Percentiles rank a stretch among this genome's conserved stretches.
phyloP scores from a whole-genome alignment of 1,140 invertebrate species.

The Choristoneura fumiferana region DNA sequence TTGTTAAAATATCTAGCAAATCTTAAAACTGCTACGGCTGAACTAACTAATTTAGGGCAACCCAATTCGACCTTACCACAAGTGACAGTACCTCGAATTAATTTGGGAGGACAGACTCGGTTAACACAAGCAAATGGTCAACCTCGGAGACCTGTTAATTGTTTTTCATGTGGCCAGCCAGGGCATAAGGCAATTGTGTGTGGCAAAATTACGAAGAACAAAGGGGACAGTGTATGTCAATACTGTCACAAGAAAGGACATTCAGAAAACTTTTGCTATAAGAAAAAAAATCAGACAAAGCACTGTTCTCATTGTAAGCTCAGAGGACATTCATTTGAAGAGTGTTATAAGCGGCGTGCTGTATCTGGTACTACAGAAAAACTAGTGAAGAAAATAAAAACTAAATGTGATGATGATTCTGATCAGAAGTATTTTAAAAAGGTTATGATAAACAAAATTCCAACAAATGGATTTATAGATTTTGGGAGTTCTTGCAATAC shows the following conservation, averaged over 20 bases:
- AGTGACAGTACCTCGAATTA: background rate
- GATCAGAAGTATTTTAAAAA: background rate
- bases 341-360: background rate
- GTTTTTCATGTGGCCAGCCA: constrained; percentile 2
- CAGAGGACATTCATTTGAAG: background rate
- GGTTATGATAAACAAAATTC: background rate
- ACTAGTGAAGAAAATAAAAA: no score
- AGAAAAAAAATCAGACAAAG: background rate
- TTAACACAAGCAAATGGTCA: background rate
- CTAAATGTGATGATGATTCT: no score
- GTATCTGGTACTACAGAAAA: no score
- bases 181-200: constrained; percentile 11
- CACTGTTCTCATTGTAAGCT: background rate
- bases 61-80: no score
- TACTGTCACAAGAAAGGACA: background rate
- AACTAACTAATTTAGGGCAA: background rate
- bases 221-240: no score
- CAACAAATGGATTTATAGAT: no score
- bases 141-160: background rate
- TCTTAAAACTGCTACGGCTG: background rate
- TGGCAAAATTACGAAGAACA: background rate
- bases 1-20: constrained; percentile 17
- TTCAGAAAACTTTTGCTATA: background rate
- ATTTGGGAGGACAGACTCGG: no score
- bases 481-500: no score